phyloP scores from a whole-genome alignment of 2,888 invertebrate species.

The Tipula unca region DNA sequence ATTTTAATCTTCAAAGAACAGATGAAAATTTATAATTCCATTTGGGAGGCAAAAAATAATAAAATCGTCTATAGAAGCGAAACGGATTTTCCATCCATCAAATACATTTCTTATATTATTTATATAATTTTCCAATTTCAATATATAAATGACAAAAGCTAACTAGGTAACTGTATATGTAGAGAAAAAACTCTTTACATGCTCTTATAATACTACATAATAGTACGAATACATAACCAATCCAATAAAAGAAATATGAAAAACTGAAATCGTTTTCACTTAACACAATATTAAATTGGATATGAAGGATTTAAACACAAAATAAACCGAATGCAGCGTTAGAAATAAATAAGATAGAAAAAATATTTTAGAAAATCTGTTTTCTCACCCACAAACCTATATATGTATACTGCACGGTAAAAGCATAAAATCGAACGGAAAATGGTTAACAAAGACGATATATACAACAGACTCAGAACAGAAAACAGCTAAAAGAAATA shows the following conservation, averaged over 20 bases:
- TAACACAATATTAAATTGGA: neutral
- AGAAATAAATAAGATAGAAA: neutral
- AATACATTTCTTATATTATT: neutral
- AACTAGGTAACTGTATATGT: neutral
- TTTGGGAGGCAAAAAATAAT: neutral
- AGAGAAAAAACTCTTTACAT: neutral
- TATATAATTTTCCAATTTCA: neutral
- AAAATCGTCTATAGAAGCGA: neutral
- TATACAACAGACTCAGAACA: neutral
- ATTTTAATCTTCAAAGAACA: neutral
- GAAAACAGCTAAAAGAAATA: neutral
- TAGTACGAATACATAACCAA: neutral
- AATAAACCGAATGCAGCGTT: neutral
- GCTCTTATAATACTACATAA: neutral
- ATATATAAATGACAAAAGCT: neutral
- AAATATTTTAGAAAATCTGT: neutral
- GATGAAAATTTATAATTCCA: neutral
- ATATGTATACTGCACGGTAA: neutral
- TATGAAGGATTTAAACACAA: neutral
- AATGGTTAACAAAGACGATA: neutral
- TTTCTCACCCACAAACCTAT: neutral
- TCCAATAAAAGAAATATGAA: neutral
- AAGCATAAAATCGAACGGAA: neutral
- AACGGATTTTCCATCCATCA: neutral
- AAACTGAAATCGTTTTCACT: neutral